Base-by-base conservation (phyloP, 2,888 invertebrate genomes). In the Cataglyphis livida region DNA sequence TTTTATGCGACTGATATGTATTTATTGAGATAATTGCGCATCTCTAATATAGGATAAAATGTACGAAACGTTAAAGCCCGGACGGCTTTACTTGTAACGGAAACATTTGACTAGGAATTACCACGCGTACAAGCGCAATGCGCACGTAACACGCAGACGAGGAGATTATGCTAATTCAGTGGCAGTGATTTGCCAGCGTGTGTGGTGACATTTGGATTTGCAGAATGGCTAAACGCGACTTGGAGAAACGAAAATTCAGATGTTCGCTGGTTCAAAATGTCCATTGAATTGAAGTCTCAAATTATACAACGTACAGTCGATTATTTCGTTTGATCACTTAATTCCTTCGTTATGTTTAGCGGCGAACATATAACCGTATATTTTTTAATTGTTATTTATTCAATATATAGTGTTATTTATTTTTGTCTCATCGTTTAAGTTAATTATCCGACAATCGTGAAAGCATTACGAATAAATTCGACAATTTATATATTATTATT, bases 91-190 rank as follows among this genome's bases (percentile, higher is more conserved):
- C 38, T 81, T 38, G 54, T 71, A 61, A 51, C 59, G 74, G 82
- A 84, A 88, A 84, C 65, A 75, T 78, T 87, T 79, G 82, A 84
- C 68, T 65, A 66, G 79, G 75, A 83, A 85, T 88, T 87, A 88
- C 51, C 28, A 25, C 79, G 61, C 35, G 64, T 68, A 66, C 44
- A 32, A 51, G 64, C 48, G 28, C 68, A 48, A 61, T 70, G 62
- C 35, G 68, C 74, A 65, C 32, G 12, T 48, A 48, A 64, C 61
- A 59, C 4, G n/a, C 59, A 66, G 28, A 71, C 59, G 68, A 74
- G 38, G 81, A 81, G 88, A 86, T 88, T 88, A 88, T 73, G 88
- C 59, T 88, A 88, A 88, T 87, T 70, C 81, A 66, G 65, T 51
- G 74, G 79, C 61, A 76, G 84, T 88, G 38, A 61, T 61, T 73